These are phyloP conservation scores for Magallana gigas DNA, from an alignment of 1,140 invertebrate species.

Conservation along the genomic window DNA sequence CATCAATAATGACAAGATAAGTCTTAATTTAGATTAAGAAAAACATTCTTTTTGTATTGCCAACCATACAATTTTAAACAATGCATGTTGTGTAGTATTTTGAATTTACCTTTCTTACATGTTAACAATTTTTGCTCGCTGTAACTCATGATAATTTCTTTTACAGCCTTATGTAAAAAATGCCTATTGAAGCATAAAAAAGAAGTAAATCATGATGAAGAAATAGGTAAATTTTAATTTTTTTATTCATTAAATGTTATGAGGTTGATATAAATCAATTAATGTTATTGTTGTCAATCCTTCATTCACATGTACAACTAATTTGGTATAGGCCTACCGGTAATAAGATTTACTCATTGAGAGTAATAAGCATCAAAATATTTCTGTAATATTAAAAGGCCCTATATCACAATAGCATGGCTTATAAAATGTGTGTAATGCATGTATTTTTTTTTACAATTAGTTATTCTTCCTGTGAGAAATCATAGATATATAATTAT, in stretches of 20 bases:
- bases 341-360: background rate
- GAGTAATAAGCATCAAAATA: background rate
- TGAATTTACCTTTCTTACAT: background rate
- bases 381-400: background rate
- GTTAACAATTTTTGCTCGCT: background rate
- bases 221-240: background rate
- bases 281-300: background rate
- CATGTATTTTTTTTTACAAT: too few relatives aligned
- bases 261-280: background rate
- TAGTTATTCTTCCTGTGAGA: background rate
- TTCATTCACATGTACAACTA: background rate
- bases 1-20: too few relatives aligned
- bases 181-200: background rate
- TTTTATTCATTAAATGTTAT: background rate
- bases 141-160: conserved; percentile 39
- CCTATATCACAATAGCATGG: background rate
- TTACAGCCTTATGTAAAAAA: background rate
- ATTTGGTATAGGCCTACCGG: too few relatives aligned
- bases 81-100: background rate
- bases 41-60: too few relatives aligned
- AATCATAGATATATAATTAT: background rate
- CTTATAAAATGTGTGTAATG: background rate
- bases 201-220: conserved; percentile 5
- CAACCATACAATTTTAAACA: too few relatives aligned
- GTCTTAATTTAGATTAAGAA: too few relatives aligned